A percentile compares a stretch with the other conserved stretches of the same genome.
These are phyloP conservation scores for Craterocephalus amniculus DNA, from an alignment of 2,797 vertebrate species.

Conservation along the genomic window DNA sequence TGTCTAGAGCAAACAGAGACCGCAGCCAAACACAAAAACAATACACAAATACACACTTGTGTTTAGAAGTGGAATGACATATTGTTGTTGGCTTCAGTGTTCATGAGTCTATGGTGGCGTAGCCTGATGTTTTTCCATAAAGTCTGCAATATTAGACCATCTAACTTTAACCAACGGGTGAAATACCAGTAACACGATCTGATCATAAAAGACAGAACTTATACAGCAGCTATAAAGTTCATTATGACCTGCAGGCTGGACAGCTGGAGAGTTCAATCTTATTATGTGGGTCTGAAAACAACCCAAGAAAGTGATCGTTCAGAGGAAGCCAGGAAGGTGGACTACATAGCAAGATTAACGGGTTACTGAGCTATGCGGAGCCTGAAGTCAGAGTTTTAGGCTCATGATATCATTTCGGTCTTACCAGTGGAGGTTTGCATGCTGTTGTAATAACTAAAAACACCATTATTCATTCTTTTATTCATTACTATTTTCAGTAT, in stretches of 20 bases:
- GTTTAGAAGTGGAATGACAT: conserved; percentile 33
- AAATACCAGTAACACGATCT: conserved; percentile 10
- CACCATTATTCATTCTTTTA: too few relatives aligned
- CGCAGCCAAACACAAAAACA: conserved; percentile 37
- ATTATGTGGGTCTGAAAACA: neutral
- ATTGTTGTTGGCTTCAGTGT: conserved; percentile 43
- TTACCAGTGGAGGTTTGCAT: neutral
- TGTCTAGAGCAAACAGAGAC: conserved; percentile 34
- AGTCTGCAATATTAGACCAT: conserved; percentile 15
- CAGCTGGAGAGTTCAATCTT: conserved; percentile 1
- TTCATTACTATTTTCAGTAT: too few relatives aligned
- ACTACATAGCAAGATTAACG: neutral
- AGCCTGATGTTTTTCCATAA: conserved; percentile 13
- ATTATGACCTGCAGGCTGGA: conserved; percentile 1
- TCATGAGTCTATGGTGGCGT: conserved; percentile 18
- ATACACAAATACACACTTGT: conserved; percentile 43
- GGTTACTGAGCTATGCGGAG: neutral
- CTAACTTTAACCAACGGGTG: neutral
- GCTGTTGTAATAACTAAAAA: neutral
- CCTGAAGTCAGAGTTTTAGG: neutral
- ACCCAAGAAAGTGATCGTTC: neutral
- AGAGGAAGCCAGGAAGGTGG: neutral
- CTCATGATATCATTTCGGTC: too few relatives aligned
- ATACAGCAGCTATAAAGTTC: conserved; percentile 4
- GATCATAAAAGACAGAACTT: conserved; percentile 3